Evolutionary conservation across 2,888 invertebrate species (phyloP), one percentile per base, ranked within the genome.

Genomic region (Alsophila aescularia): DNA sequence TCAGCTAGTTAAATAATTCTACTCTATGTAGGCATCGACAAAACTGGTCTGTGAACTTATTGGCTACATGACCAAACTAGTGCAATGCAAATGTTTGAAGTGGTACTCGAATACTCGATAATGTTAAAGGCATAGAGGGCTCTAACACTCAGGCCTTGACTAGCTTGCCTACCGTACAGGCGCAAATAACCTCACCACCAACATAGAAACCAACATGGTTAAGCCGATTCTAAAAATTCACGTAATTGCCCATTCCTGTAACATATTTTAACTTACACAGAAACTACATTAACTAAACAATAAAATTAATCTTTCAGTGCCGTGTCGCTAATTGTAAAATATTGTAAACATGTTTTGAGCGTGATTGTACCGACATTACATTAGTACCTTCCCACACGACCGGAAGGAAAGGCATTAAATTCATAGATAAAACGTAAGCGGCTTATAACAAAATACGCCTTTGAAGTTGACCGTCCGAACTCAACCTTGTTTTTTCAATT

Each of bases 381-480:
- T 27, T 34, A 41, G 4, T 24, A 7, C 1, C 7, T 8, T 45
- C 16, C 35, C 53, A 12, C 42, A 18, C 12, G 35, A 18, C 12
- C 18, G 47, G 42, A 36, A 55, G 57, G 57, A 50, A 52, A 40
- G 52, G 42, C 58, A 67, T 66, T 66, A 61, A n/a, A 65, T 66
- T 69, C 52, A 55, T 53, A 62, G 61, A 54, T 61, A 64, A 62
- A 68, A 66, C 62, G 60, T 68, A 69, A 71, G 70, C 57, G 62
- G 69, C 62, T 71, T 70, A 64, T 36, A 53, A 55, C 60, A 58
- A 64, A 55, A 64, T 63, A 64, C 62, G 43, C 50, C 62, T 70
- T 70, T 66, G 64, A 67, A 57, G 58, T 57, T 44, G 52, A 55
- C 61, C 61, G 44, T 57, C 41, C 42, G 29, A 56, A 52, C 34